phyloP scores from a whole-genome alignment of 2,797 vertebrate species.

The Lerista edwardsae region DNA sequence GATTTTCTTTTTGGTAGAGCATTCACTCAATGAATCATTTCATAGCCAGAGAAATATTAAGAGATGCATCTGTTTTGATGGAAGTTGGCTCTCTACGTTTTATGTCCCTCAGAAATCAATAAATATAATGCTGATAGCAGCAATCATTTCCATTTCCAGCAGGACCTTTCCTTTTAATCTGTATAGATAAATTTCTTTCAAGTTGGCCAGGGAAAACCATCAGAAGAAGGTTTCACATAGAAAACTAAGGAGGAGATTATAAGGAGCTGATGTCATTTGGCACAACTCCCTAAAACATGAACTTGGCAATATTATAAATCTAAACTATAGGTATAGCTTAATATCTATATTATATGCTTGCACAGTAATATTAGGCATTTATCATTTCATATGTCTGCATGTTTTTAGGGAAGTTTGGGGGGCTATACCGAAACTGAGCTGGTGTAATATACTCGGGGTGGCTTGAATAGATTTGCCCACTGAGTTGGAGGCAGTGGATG shows the following conservation, averaged over 20 bases:
- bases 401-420: not conserved
- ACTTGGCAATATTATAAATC: not conserved
- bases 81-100: constrained; percentile 14
- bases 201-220: constrained; percentile 26
- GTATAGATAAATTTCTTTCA: constrained; percentile 56
- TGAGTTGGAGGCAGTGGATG: too few relatives aligned
- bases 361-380: constrained; percentile 28
- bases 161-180: constrained; percentile 42
- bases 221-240: constrained; percentile 52
- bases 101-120: constrained; percentile 37
- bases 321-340: not conserved
- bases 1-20: not conserved
- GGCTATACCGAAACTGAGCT: not conserved
- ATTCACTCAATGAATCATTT: not conserved
- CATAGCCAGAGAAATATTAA: not conserved
- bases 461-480: too few relatives aligned
- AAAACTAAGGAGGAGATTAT: constrained; percentile 28
- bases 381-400: not conserved
- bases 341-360: not conserved
- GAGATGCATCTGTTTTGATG: not conserved
- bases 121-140: constrained; percentile 25
- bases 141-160: constrained; percentile 33
- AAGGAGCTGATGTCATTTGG: constrained; percentile 49
- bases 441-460: too few relatives aligned
- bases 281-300: constrained; percentile 24